Base-by-base conservation (phyloP, 1,140 invertebrate genomes). In the Sycobia sp. region DNA sequence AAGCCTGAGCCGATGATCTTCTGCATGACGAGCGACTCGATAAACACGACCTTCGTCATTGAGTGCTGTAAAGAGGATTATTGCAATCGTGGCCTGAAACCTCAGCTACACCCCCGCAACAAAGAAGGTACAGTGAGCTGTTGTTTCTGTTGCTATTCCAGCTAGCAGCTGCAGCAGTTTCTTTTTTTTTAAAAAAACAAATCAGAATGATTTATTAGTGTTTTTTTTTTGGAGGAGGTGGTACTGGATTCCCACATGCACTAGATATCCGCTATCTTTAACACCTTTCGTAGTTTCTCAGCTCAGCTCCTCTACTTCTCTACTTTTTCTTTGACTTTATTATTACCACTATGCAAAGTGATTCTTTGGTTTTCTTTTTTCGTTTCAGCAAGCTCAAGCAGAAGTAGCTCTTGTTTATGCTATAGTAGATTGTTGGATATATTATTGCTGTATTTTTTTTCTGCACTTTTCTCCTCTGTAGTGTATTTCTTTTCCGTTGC, bases 41-140 rank as follows among this genome's bases (percentile, higher is more conserved):
- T 74, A 76, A 85, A 86, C 74, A 81, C 82, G 71, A 83, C 81
- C 67, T 84, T 85, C 77, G 82, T 84, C 76, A 82, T 87, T 80
- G 81, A 85, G 69, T 90, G 89, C 84, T 90, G 89, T 83, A 84
- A 85, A 76, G 76, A 83, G 73, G 84, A 88, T 82, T 85, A 82
- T 82, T 88, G 87, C 82, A 88, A 88, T 83, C 76, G 73, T 69
- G 74, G 83, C 73, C 74, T 86, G 72, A 82, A 78, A 75, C 84
- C 84, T 71, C 76, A 75, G 76, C 81, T 82, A 62, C 78, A 80
- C 71, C 76, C 77, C 69, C 74, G 73, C 72, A 76, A 69, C 74
- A 78, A 73, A 77, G 76, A 80, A 82, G 80, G 80, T 82, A 82
- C 66, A 72, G 76, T 80, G 60, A 10, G 18, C 41, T 32, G 46